Evolutionary conservation across 2,888 invertebrate species (phyloP), one percentile per base, ranked within the genome.

Genomic region (Branchellion lobata): DNA sequence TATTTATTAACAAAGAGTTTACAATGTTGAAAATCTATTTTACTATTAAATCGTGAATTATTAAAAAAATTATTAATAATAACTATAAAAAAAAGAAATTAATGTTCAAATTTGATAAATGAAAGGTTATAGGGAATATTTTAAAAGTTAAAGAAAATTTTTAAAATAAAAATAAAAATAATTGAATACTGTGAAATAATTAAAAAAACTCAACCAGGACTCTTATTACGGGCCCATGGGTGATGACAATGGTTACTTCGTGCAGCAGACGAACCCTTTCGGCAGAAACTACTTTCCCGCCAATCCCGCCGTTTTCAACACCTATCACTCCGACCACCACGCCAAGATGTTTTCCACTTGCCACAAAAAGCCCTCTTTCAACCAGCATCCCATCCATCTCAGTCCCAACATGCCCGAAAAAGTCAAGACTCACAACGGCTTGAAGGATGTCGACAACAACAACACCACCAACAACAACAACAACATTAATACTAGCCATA

Each of bases 121-220:
- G n/a, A n/a, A n/a, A n/a, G n/a, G n/a, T n/a, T n/a, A n/a, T n/a
- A n/a, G n/a, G n/a, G n/a, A n/a, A n/a, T n/a, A n/a, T n/a, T n/a
- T n/a, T n/a, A n/a, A n/a, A n/a, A n/a, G n/a, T n/a, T n/a, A n/a
- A n/a, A n/a, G n/a, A n/a, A n/a, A n/a, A n/a, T n/a, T n/a, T n/a
- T n/a, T n/a, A n/a, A n/a, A n/a, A n/a, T n/a, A n/a, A n/a, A n/a
- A n/a, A n/a, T n/a, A n/a, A n/a, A n/a, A n/a, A n/a, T n/a, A n/a
- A n/a, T n/a, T n/a, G n/a, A n/a, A n/a, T n/a, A n/a, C n/a, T n/a
- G n/a, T n/a, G n/a, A n/a, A n/a, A n/a, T n/a, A n/a, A n/a, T n/a
- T n/a, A n/a, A n/a, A n/a, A n/a, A n/a, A n/a, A n/a, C n/a, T n/a
- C 36, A 24, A 31, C 27, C 77, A 77, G 77, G 77, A 77, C 24